These are phyloP conservation scores for Cyanoderma ruficeps DNA, from an alignment of 2,113 vertebrate species.

Conservation along the genomic window DNA sequence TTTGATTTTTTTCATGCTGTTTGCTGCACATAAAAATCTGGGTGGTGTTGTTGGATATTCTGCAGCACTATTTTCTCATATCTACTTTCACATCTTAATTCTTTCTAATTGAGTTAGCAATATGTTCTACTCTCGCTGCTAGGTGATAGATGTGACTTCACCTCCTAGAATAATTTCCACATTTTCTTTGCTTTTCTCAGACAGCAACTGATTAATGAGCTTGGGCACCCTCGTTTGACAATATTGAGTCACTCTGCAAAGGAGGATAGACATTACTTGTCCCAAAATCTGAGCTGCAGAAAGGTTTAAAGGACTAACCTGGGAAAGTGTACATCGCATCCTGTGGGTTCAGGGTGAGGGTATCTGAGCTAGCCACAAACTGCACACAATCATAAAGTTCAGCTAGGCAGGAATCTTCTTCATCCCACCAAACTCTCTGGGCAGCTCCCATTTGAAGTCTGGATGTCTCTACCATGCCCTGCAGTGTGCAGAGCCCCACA, in stretches of 20 bases:
- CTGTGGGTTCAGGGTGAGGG: not conserved
- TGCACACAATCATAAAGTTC: not conserved
- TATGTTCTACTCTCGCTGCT: not conserved
- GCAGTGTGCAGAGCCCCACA: not conserved
- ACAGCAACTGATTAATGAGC: not conserved
- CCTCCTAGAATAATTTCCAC: not conserved
- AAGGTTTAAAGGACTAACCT: not conserved
- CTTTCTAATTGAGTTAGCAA: constrained; percentile 15
- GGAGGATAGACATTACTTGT: not conserved
- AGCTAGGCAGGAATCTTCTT: not conserved
- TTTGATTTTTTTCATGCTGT: not conserved
- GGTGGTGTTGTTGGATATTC: not conserved
- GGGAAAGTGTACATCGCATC: not conserved
- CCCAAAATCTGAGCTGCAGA: not conserved
- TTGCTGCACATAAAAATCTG: not conserved
- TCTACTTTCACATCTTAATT: constrained; percentile 9
- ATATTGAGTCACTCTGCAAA: not conserved
- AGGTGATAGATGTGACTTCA: not conserved
- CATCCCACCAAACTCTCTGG: not conserved
- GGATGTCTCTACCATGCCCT: not conserved
- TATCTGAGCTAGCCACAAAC: not conserved
- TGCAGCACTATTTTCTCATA: not conserved
- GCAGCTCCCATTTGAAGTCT: not conserved
- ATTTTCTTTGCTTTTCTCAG: not conserved
- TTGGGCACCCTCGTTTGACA: not conserved